Evolutionary conservation across 1,140 invertebrate species (phyloP).

Genomic region (Rhynchophorus ferrugineus): DNA sequence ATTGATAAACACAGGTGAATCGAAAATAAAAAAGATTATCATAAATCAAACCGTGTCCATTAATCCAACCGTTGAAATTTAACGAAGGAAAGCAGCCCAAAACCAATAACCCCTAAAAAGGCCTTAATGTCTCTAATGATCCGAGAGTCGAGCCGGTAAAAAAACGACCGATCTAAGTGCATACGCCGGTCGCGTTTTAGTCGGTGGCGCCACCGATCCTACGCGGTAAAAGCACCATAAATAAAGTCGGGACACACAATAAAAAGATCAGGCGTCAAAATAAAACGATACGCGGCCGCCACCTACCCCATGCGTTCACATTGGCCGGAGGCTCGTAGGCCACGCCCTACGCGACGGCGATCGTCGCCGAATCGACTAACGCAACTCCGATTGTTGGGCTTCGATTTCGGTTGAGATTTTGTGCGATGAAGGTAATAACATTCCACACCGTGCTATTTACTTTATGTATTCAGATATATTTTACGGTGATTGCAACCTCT

Average conservation of each 20-base stretch:
- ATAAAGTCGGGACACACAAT: conserved; percentile 30
- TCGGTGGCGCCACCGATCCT: conserved; percentile 31
- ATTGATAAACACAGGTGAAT: too few species aligned
- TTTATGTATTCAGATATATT: conserved; percentile 1
- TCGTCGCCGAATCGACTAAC: too few species aligned
- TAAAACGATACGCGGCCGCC: conserved; percentile 23
- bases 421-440: background rate
- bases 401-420: background rate
- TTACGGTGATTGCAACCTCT: background rate
- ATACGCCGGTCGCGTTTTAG: conserved; percentile 17
- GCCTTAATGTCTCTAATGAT: conserved; percentile 6
- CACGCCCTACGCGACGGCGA: conserved; percentile 11
- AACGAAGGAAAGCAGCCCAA: background rate
- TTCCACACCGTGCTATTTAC: background rate
- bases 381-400: background rate
- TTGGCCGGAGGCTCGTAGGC: conserved; percentile 10
- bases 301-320: conserved; percentile 20
- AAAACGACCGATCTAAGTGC: conserved; percentile 15
- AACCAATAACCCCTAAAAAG: conserved; percentile 12
- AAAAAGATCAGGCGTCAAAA: conserved; percentile 30
- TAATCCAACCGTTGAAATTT: background rate
- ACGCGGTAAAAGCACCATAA: conserved; percentile 35
- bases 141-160: background rate
- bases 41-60: conserved; percentile 26
- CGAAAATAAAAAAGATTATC: too few species aligned